Percentiles rank a stretch among this genome's conserved stretches.
phyloP scores from a whole-genome alignment of 2,113 vertebrate species.

The Takifugu bimaculatus region DNA sequence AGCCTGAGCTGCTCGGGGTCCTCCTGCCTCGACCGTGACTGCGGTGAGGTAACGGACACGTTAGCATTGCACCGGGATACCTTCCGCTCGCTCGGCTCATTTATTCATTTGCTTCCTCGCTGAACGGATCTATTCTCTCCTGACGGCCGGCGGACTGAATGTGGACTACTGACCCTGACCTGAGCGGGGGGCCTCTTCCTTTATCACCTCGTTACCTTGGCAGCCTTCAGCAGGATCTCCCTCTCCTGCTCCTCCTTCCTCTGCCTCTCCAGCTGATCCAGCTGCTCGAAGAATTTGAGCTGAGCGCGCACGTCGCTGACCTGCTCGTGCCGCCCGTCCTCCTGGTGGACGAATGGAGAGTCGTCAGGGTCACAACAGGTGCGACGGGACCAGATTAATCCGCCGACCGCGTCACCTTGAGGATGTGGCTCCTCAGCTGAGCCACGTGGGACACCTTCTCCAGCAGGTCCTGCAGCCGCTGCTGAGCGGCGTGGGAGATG shows the following conservation, averaged over 20 bases:
- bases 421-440: conserved; percentile 85
- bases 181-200: background rate
- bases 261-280: conserved; percentile 92
- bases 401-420: conserved; percentile 76
- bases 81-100: conserved; percentile 34
- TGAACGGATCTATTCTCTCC: conserved; percentile 10
- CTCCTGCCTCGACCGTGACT: conserved; percentile 92
- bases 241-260: conserved; percentile 90
- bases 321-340: conserved; percentile 84
- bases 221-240: conserved; percentile 89
- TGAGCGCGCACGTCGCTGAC: conserved; percentile 83
- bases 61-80: conserved; percentile 30
- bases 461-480: conserved; percentile 84
- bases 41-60: conserved; percentile 23
- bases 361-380: background rate
- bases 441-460: conserved; percentile 86
- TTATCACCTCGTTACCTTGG: conserved; percentile 76
- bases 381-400: background rate
- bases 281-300: conserved; percentile 89
- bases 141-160: conserved; percentile 4
- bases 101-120: conserved; percentile 36
- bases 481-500: conserved; percentile 87
- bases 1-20: conserved; percentile 88
- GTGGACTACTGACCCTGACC: conserved; percentile 23
- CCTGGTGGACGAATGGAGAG: conserved; percentile 64